Conservation (phyloP, 2,113 vertebrate genomes). For the Lanius collurio region DNA sequence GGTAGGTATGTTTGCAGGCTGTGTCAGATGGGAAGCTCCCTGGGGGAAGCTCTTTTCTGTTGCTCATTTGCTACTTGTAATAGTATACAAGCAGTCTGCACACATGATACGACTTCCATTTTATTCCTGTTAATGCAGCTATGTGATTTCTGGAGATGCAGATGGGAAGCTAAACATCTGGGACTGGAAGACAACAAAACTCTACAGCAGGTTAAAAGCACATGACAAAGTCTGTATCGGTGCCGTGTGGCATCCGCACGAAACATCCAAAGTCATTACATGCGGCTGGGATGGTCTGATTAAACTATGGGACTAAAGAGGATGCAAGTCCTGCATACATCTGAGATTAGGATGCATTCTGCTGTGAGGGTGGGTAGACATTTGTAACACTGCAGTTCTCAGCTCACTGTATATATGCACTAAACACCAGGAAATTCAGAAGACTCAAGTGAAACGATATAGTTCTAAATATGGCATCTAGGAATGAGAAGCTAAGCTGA, state of each 20-base stretch:
- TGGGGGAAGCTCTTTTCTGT: background rate
- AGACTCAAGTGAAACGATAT: background rate
- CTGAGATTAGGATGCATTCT: background rate
- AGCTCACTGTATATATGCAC: background rate
- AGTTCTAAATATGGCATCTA: background rate
- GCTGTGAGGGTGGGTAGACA: background rate
- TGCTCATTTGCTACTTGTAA: background rate
- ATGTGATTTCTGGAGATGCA: slow-evolving; percentile 99
- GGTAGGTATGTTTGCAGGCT: background rate
- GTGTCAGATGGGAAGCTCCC: background rate
- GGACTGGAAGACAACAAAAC: slow-evolving; percentile 99
- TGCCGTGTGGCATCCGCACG: slow-evolving; percentile 96
- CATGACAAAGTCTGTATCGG: slow-evolving; percentile 98
- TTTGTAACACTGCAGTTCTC: background rate
- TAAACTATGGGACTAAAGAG: slow-evolving; percentile 91
- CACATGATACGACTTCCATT: background rate
- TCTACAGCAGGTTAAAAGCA: slow-evolving; percentile 96
- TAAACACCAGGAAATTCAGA: background rate
- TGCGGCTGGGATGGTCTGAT: slow-evolving; percentile 98
- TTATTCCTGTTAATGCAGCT: slow-evolving; percentile 72
- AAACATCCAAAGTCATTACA: slow-evolving; percentile 98
- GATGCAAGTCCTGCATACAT: background rate
- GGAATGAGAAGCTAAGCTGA: background rate
- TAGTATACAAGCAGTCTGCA: background rate
- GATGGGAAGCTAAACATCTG: slow-evolving; percentile 98